Base-by-base conservation (phyloP, 1,140 invertebrate species). In the Aethina tumida region DNA sequence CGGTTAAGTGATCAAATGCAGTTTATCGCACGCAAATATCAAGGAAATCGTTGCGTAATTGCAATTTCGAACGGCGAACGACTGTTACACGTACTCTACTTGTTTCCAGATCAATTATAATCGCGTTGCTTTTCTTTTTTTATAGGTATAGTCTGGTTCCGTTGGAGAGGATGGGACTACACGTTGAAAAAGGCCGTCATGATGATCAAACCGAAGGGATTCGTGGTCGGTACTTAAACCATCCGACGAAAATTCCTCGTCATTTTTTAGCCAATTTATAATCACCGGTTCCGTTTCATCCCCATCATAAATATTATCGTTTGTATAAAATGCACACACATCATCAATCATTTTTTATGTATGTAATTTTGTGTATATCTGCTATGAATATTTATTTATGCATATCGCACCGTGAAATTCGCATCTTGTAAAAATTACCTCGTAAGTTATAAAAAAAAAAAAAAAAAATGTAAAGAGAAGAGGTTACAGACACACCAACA, bases 151-250 rank as follows among this genome's bases (percentile, higher is more conserved):
- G 87, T 92, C 3, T 91, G 87, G 87, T 92, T 91, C 74, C 77
- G 86, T 47, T 92, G 87, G 87, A 77, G 84, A 69, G 87, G 87
- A 34, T 91, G 87, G 87, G 87, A 92, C 59, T 92, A 92, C 65
- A 90, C 86, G 7, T 61, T 93, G 38, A 91, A 90, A 61, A 81
- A 77, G 49, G 84, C 87, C 0, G 79, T 74, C 25, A 89, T 92
- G 84, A 88, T 91, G 84, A 92, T 92, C 52, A 81, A 84, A 60
- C 85, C 85, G 17, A 81, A 78, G 62, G 74, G 75, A 32, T 65
- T 69, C 38, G 65, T 74, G 14, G 20, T 24, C 25, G 47, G 47
- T 1, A 49, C 43, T 22, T 49, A 49, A 30, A 12, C 16, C n/a
- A 21, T 24, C 22, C 7, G n/a, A 8, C 12, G 22, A 8, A 12